Base-by-base conservation (phyloP, 2,113 vertebrate genomes). In the Sylvilagus bachmani region DNA sequence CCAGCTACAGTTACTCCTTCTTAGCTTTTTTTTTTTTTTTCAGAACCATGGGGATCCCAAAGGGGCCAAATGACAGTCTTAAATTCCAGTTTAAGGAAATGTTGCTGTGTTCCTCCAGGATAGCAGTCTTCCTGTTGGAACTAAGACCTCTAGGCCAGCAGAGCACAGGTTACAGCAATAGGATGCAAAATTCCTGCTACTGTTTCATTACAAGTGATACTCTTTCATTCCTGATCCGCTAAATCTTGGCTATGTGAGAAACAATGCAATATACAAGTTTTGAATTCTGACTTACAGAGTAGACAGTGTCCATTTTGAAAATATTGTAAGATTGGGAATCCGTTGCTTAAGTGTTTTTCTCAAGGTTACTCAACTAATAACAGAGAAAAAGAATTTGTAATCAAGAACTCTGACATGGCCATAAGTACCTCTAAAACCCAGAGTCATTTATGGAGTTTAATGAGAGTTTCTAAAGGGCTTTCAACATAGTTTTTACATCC, bases 21-120 rank as follows among this genome's bases (percentile, higher is more conserved):
- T 88, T 86, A 66, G 6, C 31, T 25, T 70, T 17, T 77, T 94
- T 44, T 25, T 70, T 17, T 77, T 94, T 44, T 66, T 73, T 94
- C 64, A 73, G 33, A 80, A 19, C 6, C 64, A 79, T 58, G 5
- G 85, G 29, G 33, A 71, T 0, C 13, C 29, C 44, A 11, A 74
- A 78, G 61, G 25, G 61, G 73, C 11, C 36, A 51, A 6, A 3
- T 17, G 25, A 31, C 25, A 81, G 51, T 58, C 49, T 90, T 22
- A 36, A 27, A 4, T 17, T 90, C 67, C 1, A 6, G 6, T 61
- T 93, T 77, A 38, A n/a, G 21, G 49, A 62, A n/a, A 73, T 10
- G 0, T 33, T 49, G 17, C 58, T 69, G 3, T 29, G 21, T 73
- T 2, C 49, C 31, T 31, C 5, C 1, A 29, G 21, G 27, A 12